phyloP scores from a whole-genome alignment of 2,113 vertebrate species.

The Cisticola juncidis region DNA sequence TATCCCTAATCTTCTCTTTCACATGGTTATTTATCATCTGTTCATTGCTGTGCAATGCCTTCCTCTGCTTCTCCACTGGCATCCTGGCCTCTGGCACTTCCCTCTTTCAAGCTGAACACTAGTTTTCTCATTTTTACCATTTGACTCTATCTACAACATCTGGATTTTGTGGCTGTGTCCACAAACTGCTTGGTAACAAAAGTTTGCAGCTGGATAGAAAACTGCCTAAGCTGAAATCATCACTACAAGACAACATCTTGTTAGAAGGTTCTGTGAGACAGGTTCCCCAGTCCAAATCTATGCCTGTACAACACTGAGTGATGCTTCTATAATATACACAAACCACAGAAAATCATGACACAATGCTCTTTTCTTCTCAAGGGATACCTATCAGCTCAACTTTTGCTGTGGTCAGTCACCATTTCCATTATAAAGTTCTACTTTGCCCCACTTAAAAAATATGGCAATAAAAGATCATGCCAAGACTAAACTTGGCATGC shows the following conservation, averaged over 20 bases:
- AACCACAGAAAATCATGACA: background rate
- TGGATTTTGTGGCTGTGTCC: background rate
- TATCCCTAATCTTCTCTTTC: background rate
- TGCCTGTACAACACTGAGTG: background rate
- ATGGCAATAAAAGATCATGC: constrained; percentile 8
- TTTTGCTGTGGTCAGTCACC: constrained; percentile 15
- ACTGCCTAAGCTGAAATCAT: background rate
- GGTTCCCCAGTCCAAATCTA: background rate
- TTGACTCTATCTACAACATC: background rate
- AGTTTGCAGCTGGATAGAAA: background rate
- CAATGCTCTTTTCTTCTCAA: background rate
- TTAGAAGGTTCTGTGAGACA: background rate
- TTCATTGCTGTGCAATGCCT: background rate
- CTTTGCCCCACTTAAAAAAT: constrained; percentile 7
- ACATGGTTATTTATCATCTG: background rate
- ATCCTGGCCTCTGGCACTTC: background rate
- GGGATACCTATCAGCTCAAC: background rate
- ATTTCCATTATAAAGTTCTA: constrained; percentile 29
- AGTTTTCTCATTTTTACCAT: background rate
- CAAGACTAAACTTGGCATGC: constrained; percentile 36
- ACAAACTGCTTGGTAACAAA: background rate
- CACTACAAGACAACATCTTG: background rate
- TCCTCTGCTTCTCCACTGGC: background rate
- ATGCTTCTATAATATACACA: background rate
- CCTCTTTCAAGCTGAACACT: background rate